A percentile compares a stretch with the other conserved stretches of the same genome.
These are phyloP conservation scores for Drosophila anceps DNA, from an alignment of 2,888 invertebrate genomes.

Conservation along the genomic window DNA sequence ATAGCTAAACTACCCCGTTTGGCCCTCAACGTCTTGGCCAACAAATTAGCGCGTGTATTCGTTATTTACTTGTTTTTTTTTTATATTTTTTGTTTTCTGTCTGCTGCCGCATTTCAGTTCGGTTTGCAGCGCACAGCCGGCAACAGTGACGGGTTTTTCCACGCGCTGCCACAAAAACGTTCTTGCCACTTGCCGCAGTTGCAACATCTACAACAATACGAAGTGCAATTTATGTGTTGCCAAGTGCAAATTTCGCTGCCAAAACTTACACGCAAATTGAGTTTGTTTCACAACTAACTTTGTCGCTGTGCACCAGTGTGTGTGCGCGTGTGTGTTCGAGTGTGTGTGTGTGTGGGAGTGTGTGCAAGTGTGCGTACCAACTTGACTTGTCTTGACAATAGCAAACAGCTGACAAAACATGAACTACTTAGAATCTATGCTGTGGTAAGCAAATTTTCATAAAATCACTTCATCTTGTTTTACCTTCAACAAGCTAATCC, in stretches of 20 bases:
- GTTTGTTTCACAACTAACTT: slow-evolving; percentile 52
- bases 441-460: slow-evolving; percentile 70
- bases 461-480: background rate
- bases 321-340: background rate
- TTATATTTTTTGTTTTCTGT: slow-evolving; percentile 4
- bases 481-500: slow-evolving; percentile 11
- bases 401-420: slow-evolving; percentile 44
- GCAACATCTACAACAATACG: slow-evolving; percentile 32
- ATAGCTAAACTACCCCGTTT: slow-evolving; percentile 30
- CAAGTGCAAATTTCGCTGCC: slow-evolving; percentile 37
- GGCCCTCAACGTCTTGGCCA: slow-evolving; percentile 42
- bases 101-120: slow-evolving; percentile 61
- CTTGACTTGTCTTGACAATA: slow-evolving; percentile 11
- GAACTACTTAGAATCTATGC: slow-evolving; percentile 82
- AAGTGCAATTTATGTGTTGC: slow-evolving; percentile 41
- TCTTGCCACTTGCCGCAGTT: slow-evolving; percentile 13
- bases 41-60: slow-evolving; percentile 51
- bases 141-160: slow-evolving; percentile 66
- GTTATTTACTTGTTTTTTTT: slow-evolving; percentile 31
- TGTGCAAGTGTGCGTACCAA: background rate
- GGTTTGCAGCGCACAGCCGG: slow-evolving; percentile 68
- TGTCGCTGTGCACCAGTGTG: slow-evolving; percentile 5
- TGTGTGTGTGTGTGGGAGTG: background rate
- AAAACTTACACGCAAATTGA: slow-evolving; percentile 50
- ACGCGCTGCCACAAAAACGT: slow-evolving; percentile 27